A percentile compares a stretch with the other conserved stretches of the same genome.
These are phyloP conservation scores for Caprella mutica DNA, from an alignment of 2,888 invertebrate species.

Conservation along the genomic window DNA sequence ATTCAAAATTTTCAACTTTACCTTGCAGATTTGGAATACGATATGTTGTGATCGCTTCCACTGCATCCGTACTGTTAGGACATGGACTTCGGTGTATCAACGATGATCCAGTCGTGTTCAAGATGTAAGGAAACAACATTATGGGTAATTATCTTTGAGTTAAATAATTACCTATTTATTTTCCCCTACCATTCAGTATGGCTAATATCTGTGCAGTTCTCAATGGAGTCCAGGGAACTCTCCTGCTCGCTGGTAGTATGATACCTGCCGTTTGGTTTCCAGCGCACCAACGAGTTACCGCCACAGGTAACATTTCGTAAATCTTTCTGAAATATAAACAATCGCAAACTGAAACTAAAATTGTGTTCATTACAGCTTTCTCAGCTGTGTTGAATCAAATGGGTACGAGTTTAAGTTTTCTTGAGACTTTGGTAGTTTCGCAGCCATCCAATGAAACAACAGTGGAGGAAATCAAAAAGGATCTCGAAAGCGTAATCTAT, in stretches of 20 bases:
- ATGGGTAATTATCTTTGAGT: too few species aligned
- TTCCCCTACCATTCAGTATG: slow-evolving; percentile 35
- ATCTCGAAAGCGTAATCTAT: neutral
- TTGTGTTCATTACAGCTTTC: neutral
- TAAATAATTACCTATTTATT: too few species aligned
- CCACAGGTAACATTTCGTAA: slow-evolving; percentile 40
- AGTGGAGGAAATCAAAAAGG: slow-evolving; percentile 1
- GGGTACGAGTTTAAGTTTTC: slow-evolving; percentile 12
- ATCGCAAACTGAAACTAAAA: too few species aligned
- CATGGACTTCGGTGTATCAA: slow-evolving; percentile 37
- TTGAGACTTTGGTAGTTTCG: slow-evolving; percentile 9
- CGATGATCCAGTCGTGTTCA: slow-evolving; percentile 35
- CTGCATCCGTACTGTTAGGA: slow-evolving; percentile 36
- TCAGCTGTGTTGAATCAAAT: slow-evolving; percentile 14
- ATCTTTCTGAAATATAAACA: too few species aligned
- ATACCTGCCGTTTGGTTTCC: slow-evolving; percentile 45
- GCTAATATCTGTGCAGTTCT: slow-evolving; percentile 41
- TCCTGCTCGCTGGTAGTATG: slow-evolving; percentile 41
- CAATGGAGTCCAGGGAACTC: slow-evolving; percentile 42
- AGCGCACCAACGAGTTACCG: slow-evolving; percentile 42
- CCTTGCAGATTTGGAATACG: slow-evolving; percentile 4
- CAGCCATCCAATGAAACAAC: neutral
- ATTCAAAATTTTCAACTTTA: too few species aligned
- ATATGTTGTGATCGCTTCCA: neutral
- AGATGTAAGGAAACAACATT: too few species aligned